Base-by-base conservation (phyloP, 2,797 vertebrate genomes). In the Buphagus erythrorhynchus region DNA sequence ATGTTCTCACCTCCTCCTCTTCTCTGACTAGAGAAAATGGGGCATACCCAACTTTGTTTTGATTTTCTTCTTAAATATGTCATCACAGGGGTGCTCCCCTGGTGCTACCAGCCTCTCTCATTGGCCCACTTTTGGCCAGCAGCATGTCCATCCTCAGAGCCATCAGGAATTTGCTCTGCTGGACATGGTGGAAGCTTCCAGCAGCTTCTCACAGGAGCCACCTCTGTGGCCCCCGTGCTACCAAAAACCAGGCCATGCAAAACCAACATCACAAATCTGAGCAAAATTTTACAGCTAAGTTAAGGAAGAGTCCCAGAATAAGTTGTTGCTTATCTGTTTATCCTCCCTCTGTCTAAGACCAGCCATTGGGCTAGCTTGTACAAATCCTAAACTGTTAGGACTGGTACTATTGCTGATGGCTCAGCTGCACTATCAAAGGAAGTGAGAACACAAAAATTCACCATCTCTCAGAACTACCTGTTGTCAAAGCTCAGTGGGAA, bases 81-180 rank as follows among this genome's bases (percentile, higher is more conserved):
- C 5, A 16, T 20, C 26, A 29, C 13, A 40, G 10, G 9, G 16
- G 4, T 14, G 9, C 9, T 42, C 16, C 42, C 42, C 42, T 42
- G 16, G 4, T 42, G 42, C 17, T 63, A 16, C 12, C 15, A 63
- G 1, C 10, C 11, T 52, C 12, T 77, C 48, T 43, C 2, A 7
- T 5, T 1, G 38, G 11, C 25, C 31, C 26, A 31, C n/a, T 0
- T 0, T 52, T 77, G 38, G 16, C 25, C 48, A 52, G 20, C 26
- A 43, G 10, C 13, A 28, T 5, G 20, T 36, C 38, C 38, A 31
- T 63, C 38, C 9, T 16, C n/a, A 25, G 12, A 31, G 25, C 26
- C 38, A 31, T 45, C 38, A 25, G 17, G 3, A 3, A 24, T 1
- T 25, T 16, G 12, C n/a, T 43, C 10, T 65, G 8, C 38, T 35